These are phyloP conservation scores for Hoplias malabaricus DNA, from an alignment of 2,113 vertebrate genomes.

Conservation along the genomic window DNA sequence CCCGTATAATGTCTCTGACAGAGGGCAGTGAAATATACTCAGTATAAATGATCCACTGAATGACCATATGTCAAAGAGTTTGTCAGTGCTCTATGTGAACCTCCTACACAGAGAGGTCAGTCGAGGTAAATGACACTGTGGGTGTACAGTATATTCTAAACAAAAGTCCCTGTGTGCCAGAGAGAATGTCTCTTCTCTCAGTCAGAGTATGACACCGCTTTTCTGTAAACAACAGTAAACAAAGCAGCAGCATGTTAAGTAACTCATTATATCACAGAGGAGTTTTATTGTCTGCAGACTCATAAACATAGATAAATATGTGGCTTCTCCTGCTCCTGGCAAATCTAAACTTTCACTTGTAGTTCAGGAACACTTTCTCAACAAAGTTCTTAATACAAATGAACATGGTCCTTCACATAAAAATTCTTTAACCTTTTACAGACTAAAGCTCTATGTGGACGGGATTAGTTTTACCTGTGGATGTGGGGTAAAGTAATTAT, in stretches of 20 bases:
- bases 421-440: no score
- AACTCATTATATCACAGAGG: not conserved
- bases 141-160: not conserved
- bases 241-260: not conserved
- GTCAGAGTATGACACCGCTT: slow-evolving; percentile 11
- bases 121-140: not conserved
- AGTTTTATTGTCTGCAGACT: not conserved
- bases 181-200: not conserved
- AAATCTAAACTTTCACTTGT: no score
- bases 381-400: no score
- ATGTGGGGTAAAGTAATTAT: no score
- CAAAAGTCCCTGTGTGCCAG: slow-evolving; percentile 9
- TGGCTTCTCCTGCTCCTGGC: no score
- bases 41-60: not conserved
- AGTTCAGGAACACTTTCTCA: no score
- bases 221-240: slow-evolving; percentile 11
- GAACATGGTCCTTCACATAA: no score
- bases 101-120: not conserved
- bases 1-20: no score
- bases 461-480: no score
- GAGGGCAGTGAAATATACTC: not conserved
- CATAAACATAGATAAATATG: no score
- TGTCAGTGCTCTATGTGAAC: not conserved
- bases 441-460: no score
- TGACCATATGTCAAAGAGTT: not conserved